Conservation (phyloP, 2,888 invertebrate genomes). For the Monopis laevigella region DNA sequence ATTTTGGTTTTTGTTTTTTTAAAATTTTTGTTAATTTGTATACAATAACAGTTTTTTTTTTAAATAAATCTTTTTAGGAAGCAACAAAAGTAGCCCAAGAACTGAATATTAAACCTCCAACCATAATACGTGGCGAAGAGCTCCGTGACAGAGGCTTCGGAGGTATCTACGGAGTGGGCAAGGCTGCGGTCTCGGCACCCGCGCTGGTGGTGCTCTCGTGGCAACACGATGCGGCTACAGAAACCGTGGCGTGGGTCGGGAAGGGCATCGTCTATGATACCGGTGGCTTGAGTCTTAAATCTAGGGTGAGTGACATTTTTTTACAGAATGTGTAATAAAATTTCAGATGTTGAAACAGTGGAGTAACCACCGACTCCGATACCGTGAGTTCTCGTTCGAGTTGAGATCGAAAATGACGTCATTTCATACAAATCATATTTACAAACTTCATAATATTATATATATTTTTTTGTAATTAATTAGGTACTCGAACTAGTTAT, state of each 20-base stretch:
- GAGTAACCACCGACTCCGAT: no score
- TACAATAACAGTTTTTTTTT: neutral
- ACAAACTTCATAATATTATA: no score
- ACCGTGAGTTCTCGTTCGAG: no score
- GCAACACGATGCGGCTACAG: slow-evolving; percentile 47
- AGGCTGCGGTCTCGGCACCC: slow-evolving; percentile 59
- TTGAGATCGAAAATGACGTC: no score
- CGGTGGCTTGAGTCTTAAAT: slow-evolving; percentile 91
- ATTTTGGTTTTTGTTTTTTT: no score
- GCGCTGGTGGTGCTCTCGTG: slow-evolving; percentile 74
- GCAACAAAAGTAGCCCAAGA: slow-evolving; percentile 71
- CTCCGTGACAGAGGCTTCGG: slow-evolving; percentile 81
- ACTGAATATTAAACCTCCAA: slow-evolving; percentile 70
- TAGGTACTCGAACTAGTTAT: no score
- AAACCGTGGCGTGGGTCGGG: slow-evolving; percentile 87
- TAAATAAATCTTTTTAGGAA: slow-evolving; percentile 60
- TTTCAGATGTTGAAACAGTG: no score
- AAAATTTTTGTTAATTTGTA: no score
- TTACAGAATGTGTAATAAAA: no score
- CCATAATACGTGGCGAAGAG: slow-evolving; percentile 82
- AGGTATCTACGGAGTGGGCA: slow-evolving; percentile 87
- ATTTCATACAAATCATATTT: no score
- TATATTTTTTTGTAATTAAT: no score
- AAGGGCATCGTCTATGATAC: slow-evolving; percentile 96
- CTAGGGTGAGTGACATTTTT: slow-evolving; percentile 74